A percentile compares a stretch with the other conserved stretches of the same genome.
These are phyloP conservation scores for Xyrichtys novacula DNA, from an alignment of 2,797 vertebrate species.

Conservation along the genomic window DNA sequence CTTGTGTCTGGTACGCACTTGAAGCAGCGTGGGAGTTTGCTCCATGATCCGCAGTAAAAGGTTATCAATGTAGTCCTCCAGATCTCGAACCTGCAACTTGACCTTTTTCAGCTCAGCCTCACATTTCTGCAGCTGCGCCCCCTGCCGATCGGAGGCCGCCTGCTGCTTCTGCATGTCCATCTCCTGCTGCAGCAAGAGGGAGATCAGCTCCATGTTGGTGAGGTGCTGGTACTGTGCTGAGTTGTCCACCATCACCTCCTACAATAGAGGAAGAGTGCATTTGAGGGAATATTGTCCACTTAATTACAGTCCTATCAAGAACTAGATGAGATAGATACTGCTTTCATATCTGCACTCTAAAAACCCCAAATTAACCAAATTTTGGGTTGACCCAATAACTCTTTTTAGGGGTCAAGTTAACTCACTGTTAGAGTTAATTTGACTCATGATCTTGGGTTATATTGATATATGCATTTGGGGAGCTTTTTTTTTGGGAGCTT, in stretches of 20 bases:
- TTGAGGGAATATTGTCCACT: too few species aligned
- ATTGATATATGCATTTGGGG: too few species aligned
- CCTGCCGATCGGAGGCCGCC: slow-evolving; percentile 77
- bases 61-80: slow-evolving; percentile 98
- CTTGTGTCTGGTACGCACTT: slow-evolving; percentile 88
- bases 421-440: too few species aligned
- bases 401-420: too few species aligned
- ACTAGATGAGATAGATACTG: too few species aligned
- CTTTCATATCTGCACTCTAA: too few species aligned
- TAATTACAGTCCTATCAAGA: too few species aligned
- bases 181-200: slow-evolving; percentile 93
- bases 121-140: slow-evolving; percentile 83
- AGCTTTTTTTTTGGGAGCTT: too few species aligned
- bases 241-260: slow-evolving; percentile 79
- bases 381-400: too few species aligned
- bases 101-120: slow-evolving; percentile 92
- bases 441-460: too few species aligned
- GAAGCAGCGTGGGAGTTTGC: slow-evolving; percentile 94
- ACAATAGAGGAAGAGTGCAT: not conserved
- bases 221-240: slow-evolving; percentile 92
- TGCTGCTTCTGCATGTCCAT: slow-evolving; percentile 89
- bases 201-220: slow-evolving; percentile 95
- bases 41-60: slow-evolving; percentile 98
- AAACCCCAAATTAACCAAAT: too few species aligned
- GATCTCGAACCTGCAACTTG: slow-evolving; percentile 89